Evolutionary conservation across 2,797 vertebrate species (phyloP), one percentile per base, ranked within the genome.

Genomic region (Anguilla anguilla): DNA sequence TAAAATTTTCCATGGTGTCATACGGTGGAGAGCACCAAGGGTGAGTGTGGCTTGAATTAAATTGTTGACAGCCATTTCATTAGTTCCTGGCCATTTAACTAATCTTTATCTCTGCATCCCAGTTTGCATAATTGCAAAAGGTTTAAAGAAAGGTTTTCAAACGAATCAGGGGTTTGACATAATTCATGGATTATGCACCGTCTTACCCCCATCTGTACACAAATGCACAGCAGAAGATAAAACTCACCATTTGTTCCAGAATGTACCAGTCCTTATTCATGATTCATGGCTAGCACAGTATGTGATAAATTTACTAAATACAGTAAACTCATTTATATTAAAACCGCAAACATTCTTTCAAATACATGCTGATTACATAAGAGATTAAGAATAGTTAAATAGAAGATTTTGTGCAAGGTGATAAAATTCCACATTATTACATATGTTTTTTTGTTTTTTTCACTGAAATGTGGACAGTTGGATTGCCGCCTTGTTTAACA

Each of bases 381-480:
- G 31, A 35, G 10, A 39, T 3, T 46, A 6, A 46, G 5, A 46
- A 17, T 17, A 43, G 35, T 77, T 39, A 77, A 77, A 15, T 19
- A 19, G 69, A 77, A 77, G 39, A 35, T 77, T 11, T 72, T 31
- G 28, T 72, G 15, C 15, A 77, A 17, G 74, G 17, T 43, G 13
- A 77, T 15, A 59, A 17, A 17, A 59, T 59, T 59, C 57, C 57
- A 59, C 17, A 59, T 19, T 15, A 13, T 57, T 59, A 19, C 17
- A 59, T 46, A 6, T 46, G 1, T 74, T 11, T 11, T 11, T 43
- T 15, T 87, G 91, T 84, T 88, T 87, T 88, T 88, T 87, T 87
- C 87, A 83, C 86, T 55, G 10, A 87, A 89, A 88, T 88, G 88
- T 86, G 87, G 89, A 51, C 51, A 89, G 86, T 87, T 87, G 89